A percentile compares a stretch with the other conserved stretches of the same genome.
Conservation (phyloP, 2,113 vertebrate species). For the Dicrurus megarhynchus region DNA sequence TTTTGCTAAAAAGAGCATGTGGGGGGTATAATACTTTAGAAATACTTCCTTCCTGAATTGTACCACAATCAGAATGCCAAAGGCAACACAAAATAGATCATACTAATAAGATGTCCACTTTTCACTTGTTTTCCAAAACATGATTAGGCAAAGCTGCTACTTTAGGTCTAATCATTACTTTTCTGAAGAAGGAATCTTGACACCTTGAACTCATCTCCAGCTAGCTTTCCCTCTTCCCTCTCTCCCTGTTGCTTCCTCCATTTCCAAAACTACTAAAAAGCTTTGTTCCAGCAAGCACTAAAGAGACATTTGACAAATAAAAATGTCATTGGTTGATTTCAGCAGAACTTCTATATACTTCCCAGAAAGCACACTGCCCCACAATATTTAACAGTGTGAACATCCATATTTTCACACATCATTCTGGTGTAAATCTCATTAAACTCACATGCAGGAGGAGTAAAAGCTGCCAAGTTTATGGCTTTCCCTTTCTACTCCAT, state of each 20-base stretch:
- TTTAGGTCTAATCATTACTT: background rate
- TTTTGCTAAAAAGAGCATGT: background rate
- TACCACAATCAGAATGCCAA: background rate
- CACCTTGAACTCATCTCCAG: background rate
- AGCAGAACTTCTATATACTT: background rate
- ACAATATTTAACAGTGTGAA: background rate
- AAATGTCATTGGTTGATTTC: background rate
- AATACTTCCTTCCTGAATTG: background rate
- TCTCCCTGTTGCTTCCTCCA: background rate
- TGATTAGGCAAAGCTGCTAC: background rate
- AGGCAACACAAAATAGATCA: background rate
- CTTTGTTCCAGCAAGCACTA: background rate
- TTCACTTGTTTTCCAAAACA: background rate
- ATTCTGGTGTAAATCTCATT: background rate
- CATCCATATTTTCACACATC: background rate
- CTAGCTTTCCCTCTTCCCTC: background rate
- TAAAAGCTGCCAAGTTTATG: background rate
- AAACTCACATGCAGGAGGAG: background rate
- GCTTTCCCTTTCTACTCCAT: background rate
- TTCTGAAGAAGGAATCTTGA: background rate
- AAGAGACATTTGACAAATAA: background rate
- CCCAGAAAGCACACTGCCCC: background rate
- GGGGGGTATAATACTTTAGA: background rate
- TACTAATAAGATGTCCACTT: background rate
- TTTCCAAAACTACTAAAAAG: background rate